Evolutionary conservation across 2,113 vertebrate species (phyloP), one percentile per base, ranked within the genome.

Genomic region (Notechis scutatus): DNA sequence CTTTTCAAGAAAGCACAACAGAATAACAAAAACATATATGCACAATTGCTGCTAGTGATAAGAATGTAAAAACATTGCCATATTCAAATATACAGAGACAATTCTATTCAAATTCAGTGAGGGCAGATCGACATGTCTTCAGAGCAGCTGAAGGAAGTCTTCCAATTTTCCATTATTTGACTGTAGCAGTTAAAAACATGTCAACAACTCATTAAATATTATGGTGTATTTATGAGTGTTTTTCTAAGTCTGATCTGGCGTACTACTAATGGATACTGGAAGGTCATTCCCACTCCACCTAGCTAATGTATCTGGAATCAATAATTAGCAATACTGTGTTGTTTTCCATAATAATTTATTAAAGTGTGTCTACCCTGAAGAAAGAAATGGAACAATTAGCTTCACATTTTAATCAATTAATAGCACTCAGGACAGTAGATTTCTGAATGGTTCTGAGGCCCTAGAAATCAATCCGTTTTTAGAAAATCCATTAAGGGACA

Each of bases 381-480:
- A 92, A 96, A 96, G 94, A 94, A 92, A 95, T 92, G 94, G 95
- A 95, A 93, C 90, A 91, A 95, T 97, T 96, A 97, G 90, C 96
- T 96, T 96, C 96, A 95, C 94, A 96, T 97, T 97, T 93, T 96
- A 96, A 97, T 97, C 97, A 97, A 97, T 98, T 97, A 97, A 95
- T 91, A 96, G 96, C 94, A 97, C 96, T 95, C 69, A 92, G 87
- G 26, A 86, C 96, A 96, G 93, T 50, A 95, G 92, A 69, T 96
- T 93, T 91, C 96, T 93, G 94, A 94, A 96, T 96, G 95, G 96
- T 96, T 97, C 91, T 92, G 93, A 97, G 94, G 92, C 94, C 95
- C 93, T 95, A 86, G 95, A 96, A 97, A 95, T 97, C 0, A 0
- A 94, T 95, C 56, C 91, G 92, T 96, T 92, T 96, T 97, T 97